phyloP scores from a whole-genome alignment of 1,140 invertebrate genomes.

The Nautilus pompilius region DNA sequence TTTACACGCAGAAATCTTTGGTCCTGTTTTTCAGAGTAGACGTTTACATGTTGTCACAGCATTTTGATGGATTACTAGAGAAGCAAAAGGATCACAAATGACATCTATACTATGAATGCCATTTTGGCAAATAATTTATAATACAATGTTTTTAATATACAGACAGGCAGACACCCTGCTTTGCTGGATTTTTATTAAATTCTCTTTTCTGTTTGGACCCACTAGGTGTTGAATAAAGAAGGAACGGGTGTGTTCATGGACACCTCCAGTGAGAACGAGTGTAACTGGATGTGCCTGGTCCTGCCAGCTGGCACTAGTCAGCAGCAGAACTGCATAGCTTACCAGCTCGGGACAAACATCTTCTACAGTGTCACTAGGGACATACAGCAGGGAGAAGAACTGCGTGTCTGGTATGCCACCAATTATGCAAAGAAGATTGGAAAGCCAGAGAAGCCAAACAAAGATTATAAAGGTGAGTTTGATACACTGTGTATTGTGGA shows the following conservation, averaged over 20 bases:
- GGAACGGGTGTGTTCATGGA: conserved; percentile 43
- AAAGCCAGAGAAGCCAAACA: conserved; percentile 36
- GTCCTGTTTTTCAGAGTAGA: too few species aligned
- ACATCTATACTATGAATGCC: too few species aligned
- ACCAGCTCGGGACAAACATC: conserved; percentile 46
- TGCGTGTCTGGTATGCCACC: conserved; percentile 50
- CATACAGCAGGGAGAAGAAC: conserved; percentile 29
- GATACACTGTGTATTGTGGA: too few species aligned
- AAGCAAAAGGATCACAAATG: too few species aligned
- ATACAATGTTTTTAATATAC: too few species aligned
- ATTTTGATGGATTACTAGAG: too few species aligned
- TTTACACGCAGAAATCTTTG: too few species aligned
- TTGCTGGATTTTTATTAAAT: too few species aligned
- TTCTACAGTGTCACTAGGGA: conserved; percentile 44
- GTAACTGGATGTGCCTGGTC: conserved; percentile 53
- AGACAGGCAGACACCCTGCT: too few species aligned
- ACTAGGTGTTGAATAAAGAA: conserved; percentile 44
- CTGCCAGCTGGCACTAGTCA: conserved; percentile 25
- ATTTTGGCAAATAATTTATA: too few species aligned
- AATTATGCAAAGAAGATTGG: conserved; percentile 47
- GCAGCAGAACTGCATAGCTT: conserved; percentile 50
- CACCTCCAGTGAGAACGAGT: conserved; percentile 46
- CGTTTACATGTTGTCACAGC: too few species aligned
- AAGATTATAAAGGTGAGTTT: conserved; percentile 33
- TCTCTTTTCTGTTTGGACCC: background rate